Conservation (phyloP, 2,113 vertebrate species). For the Callionymus lyra region DNA sequence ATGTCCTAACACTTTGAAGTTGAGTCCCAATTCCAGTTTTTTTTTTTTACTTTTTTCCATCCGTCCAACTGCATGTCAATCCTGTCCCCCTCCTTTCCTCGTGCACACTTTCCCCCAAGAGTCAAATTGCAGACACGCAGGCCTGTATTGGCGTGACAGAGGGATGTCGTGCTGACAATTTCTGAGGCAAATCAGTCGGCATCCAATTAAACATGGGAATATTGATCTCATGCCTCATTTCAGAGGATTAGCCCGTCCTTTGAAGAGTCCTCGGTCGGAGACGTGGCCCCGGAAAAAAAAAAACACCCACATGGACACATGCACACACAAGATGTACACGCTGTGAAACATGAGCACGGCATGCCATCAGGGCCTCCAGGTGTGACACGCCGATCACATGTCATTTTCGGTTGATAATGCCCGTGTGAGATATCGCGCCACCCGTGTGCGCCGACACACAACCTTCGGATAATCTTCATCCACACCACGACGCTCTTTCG, state of each 20-base stretch:
- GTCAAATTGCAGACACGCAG: conserved; percentile 37
- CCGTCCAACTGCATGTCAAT: conserved; percentile 16
- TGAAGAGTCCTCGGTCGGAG: conserved; percentile 49
- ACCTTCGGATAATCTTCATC: not conserved
- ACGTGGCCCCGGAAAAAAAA: conserved; percentile 21
- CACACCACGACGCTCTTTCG: conserved; percentile 19
- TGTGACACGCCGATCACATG: conserved; percentile 35
- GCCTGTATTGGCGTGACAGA: conserved; percentile 39
- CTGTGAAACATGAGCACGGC: conserved; percentile 34
- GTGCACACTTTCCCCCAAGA: conserved; percentile 26
- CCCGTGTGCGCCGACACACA: conserved; percentile 20
- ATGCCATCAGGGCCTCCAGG: conserved; percentile 43
- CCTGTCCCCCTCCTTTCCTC: conserved; percentile 8
- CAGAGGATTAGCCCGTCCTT: conserved; percentile 56
- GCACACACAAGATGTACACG: conserved; percentile 23
- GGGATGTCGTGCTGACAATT: conserved; percentile 37
- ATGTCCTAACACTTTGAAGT: conserved; percentile 62
- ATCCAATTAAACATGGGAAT: conserved; percentile 63
- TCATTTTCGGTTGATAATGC: conserved; percentile 45
- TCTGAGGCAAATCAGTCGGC: conserved; percentile 48
- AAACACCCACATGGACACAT: conserved; percentile 3
- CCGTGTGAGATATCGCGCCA: conserved; percentile 25
- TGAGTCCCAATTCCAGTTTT: conserved; percentile 52
- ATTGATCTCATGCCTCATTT: conserved; percentile 65
- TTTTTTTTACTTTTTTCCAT: conserved; percentile 37